Evolutionary conservation across 2,113 vertebrate genomes (phyloP), one percentile per base, ranked within the genome.

Genomic region (Hassar affinis): DNA sequence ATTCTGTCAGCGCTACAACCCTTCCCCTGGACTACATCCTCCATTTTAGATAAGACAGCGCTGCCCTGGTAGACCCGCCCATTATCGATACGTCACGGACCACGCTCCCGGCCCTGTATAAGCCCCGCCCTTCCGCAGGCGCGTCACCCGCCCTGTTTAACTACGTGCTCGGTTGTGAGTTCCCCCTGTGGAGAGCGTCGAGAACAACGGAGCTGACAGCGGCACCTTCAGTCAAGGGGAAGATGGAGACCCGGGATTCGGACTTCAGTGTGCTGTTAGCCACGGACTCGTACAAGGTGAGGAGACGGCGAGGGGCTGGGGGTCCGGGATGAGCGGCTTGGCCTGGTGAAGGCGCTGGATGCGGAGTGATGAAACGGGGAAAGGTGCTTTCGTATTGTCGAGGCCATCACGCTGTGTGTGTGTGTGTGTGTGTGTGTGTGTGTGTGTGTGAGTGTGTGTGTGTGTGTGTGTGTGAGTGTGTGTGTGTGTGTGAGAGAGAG

Each of bases 241-340:
- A 94, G 93, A 98, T 98, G 97, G 96, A 97, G 90, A 94, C 93
- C 91, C 88, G 94, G 85, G 94, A 95, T 91, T 74, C 90, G 51
- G 95, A 95, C 86, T 97, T 98, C 94, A 98, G 95, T 88, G 95
- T 98, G 84, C 87, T 98, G 86, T 85, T 98, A 71, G 96, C 96
- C 74, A 98, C 97, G 27, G 97, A 98, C 69, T 98, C 97, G 6
- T 98, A 98, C 92, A 98, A 98, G 97, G 97, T 98, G 93, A 76
- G 69, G 52, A 27, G 8, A 17, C 30, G 71, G 3, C 6, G 11
- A 1, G 22, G 3, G 14, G 6, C 18, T 1, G 3, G 2, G 20
- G 47, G 25, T 17, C n/a, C 69, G 20, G 71, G 45, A 10, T 18
- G n/a, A 15, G 25, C 45, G 45, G 45, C 45, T 51, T 6, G 17